Evolutionary conservation across 1,140 invertebrate species (phyloP).

Genomic region (Diorhabda carinulata): DNA sequence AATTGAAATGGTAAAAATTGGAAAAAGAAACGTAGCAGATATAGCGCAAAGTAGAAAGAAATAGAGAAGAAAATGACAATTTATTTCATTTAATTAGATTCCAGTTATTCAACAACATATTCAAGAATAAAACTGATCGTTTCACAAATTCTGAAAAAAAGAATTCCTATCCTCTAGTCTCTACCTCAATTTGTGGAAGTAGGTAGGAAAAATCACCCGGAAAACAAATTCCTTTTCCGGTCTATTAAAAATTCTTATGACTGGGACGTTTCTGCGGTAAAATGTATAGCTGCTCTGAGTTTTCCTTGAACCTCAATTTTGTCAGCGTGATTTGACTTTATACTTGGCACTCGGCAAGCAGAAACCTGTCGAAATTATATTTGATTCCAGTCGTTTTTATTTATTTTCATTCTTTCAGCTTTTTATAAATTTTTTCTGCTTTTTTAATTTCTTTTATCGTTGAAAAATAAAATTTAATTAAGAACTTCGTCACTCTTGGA

Average conservation of each 20-base stretch:
- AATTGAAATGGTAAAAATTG: too few relatives aligned
- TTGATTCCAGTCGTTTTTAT: not conserved
- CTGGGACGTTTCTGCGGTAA: not conserved
- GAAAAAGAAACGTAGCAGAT: too few relatives aligned
- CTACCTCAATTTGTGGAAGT: too few relatives aligned
- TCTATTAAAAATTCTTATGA: not conserved
- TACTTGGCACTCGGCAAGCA: not conserved
- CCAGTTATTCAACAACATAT: too few relatives aligned
- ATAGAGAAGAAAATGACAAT: too few relatives aligned
- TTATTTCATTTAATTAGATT: too few relatives aligned
- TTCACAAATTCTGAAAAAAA: too few relatives aligned
- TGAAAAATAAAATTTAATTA: not conserved
- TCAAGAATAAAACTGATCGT: too few relatives aligned
- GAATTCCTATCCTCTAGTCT: too few relatives aligned
- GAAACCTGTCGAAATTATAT: slow-evolving; percentile 2
- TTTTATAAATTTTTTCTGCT: not conserved
- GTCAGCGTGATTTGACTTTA: not conserved
- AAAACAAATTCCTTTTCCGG: not conserved
- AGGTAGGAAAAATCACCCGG: too few relatives aligned
- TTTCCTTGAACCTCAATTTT: slow-evolving; percentile 2
- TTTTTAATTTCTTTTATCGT: not conserved
- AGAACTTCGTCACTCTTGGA: not conserved
- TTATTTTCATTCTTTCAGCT: not conserved
- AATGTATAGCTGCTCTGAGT: not conserved
- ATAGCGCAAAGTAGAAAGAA: too few relatives aligned